phyloP scores from a whole-genome alignment of 2,113 vertebrate genomes.

The Stigmatopora argus region DNA sequence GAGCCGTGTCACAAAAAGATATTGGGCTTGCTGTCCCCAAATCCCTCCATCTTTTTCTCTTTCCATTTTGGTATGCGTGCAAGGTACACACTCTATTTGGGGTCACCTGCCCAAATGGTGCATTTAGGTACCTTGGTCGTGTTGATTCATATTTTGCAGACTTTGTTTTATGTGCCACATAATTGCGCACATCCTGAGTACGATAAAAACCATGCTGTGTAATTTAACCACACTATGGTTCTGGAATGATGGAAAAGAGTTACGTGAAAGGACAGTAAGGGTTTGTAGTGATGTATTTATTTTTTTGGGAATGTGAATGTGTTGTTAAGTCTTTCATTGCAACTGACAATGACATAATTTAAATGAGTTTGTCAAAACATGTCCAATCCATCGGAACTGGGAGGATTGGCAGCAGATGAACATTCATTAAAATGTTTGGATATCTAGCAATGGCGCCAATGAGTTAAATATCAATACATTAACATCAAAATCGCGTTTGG shows the following conservation, averaged over 20 bases:
- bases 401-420: too few relatives aligned
- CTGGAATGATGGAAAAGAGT: background rate
- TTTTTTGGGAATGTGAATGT: too few relatives aligned
- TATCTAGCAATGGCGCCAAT: too few relatives aligned
- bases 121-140: background rate
- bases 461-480: too few relatives aligned
- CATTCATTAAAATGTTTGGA: too few relatives aligned
- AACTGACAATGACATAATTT: too few relatives aligned
- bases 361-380: too few relatives aligned
- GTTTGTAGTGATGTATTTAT: background rate
- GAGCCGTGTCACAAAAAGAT: slow-evolving; percentile 36
- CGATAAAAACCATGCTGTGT: background rate
- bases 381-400: too few relatives aligned
- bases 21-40: slow-evolving; percentile 5
- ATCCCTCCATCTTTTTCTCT: background rate
- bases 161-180: background rate
- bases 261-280: background rate
- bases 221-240: background rate
- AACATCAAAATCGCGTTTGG: too few relatives aligned
- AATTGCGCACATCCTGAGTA: background rate
- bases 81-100: background rate
- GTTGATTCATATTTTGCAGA: slow-evolving; percentile 9
- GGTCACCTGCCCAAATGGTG: background rate
- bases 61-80: background rate
- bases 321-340: too few relatives aligned